A percentile compares a stretch with the other conserved stretches of the same genome.
phyloP scores from a whole-genome alignment of 2,888 invertebrate species.

The Slavum lentiscoides region DNA sequence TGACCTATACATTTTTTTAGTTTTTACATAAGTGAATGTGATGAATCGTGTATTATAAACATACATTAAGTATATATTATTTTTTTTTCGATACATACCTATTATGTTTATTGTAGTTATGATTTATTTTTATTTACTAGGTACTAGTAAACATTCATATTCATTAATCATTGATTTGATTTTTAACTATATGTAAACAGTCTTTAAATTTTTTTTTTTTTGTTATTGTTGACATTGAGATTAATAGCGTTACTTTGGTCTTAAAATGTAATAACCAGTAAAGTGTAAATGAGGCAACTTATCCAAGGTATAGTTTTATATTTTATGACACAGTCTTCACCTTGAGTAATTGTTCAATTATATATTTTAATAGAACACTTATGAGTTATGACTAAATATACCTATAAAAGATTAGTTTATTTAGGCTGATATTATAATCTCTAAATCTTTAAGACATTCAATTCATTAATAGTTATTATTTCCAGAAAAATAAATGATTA shows the following conservation, averaged over 20 bases:
- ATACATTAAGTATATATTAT: too few species aligned
- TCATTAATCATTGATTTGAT: neutral
- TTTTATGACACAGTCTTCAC: conserved; percentile 8
- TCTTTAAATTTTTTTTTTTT: neutral
- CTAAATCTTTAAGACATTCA: neutral
- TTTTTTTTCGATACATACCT: too few species aligned
- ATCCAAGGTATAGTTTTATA: conserved; percentile 1
- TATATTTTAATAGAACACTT: neutral
- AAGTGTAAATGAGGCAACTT: neutral
- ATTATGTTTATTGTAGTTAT: neutral
- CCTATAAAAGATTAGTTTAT: neutral
- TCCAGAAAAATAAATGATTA: neutral
- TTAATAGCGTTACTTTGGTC: conserved; percentile 13
- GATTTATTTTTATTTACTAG: neutral
- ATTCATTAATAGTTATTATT: neutral
- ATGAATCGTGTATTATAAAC: neutral
- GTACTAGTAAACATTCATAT: neutral
- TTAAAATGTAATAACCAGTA: conserved; percentile 7
- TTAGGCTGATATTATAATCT: neutral
- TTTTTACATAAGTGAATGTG: neutral
- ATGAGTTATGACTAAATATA: neutral
- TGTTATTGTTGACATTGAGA: conserved; percentile 19
- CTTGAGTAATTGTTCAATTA: conserved; percentile 21
- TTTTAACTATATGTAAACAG: conserved; percentile 1
- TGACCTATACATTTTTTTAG: neutral